A percentile compares a stretch with the other conserved stretches of the same genome.
These are phyloP conservation scores for Danio jaintianensis DNA, from an alignment of 2,797 vertebrate genomes.

Conservation along the genomic window DNA sequence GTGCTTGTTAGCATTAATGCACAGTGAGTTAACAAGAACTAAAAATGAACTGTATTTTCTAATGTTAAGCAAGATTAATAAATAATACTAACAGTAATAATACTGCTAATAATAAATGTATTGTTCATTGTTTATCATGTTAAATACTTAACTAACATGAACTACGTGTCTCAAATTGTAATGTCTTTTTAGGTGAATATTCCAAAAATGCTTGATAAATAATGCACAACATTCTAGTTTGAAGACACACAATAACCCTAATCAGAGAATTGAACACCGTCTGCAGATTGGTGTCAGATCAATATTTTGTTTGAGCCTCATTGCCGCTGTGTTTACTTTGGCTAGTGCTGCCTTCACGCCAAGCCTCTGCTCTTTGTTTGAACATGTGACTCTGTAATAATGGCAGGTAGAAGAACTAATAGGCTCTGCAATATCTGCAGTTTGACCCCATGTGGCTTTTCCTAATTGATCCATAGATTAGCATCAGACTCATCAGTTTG, in stretches of 20 bases:
- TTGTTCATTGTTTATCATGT: too few relatives aligned
- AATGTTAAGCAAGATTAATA: too few relatives aligned
- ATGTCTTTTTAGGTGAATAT: neutral
- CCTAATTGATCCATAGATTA: conserved; percentile 88
- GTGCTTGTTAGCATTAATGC: too few relatives aligned
- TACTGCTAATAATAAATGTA: too few relatives aligned
- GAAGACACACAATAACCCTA: conserved; percentile 52
- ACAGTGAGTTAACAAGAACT: too few relatives aligned
- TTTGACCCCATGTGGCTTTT: conserved; percentile 83
- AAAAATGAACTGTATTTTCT: too few relatives aligned
- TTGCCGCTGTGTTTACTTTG: conserved; percentile 83
- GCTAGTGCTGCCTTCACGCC: conserved; percentile 81
- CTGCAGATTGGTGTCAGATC: conserved; percentile 81
- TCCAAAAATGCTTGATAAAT: conserved; percentile 45
- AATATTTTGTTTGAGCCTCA: conserved; percentile 84
- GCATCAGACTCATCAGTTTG: conserved; percentile 82
- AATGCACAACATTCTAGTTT: conserved; percentile 60
- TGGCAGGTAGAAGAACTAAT: conserved; percentile 83
- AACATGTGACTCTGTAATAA: conserved; percentile 88
- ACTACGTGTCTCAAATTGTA: too few relatives aligned
- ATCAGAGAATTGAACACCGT: conserved; percentile 74
- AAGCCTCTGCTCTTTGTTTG: conserved; percentile 78
- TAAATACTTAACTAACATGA: too few relatives aligned
- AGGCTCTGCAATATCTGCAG: conserved; percentile 84
- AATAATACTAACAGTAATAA: too few relatives aligned